These are phyloP conservation scores for Sinocyclocheilus anshuiensis DNA, from an alignment of 2,113 vertebrate genomes.

Conservation along the genomic window DNA sequence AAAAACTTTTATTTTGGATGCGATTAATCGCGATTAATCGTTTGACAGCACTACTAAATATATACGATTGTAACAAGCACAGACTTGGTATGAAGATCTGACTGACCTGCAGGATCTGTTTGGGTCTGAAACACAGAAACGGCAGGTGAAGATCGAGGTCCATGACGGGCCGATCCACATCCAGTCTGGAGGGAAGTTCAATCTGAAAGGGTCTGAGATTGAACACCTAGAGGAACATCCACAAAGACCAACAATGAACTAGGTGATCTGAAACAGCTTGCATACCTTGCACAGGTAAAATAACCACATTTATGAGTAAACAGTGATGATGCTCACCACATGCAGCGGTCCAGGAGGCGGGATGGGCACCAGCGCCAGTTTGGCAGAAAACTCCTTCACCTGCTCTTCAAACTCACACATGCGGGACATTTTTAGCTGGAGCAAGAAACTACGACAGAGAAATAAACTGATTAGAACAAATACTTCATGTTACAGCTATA, in stretches of 20 bases:
- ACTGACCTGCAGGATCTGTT: constrained; percentile 87
- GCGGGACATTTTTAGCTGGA: constrained; percentile 80
- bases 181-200: constrained; percentile 85
- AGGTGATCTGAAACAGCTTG: neutral
- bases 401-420: constrained; percentile 82
- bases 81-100: too few relatives aligned
- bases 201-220: constrained; percentile 88
- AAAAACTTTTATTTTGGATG: too few relatives aligned
- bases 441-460: constrained; percentile 75
- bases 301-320: neutral
- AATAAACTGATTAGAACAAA: neutral
- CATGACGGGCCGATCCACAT: constrained; percentile 83
- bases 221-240: constrained; percentile 75
- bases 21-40: too few relatives aligned
- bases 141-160: constrained; percentile 94
- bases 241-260: neutral
- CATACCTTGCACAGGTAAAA: neutral
- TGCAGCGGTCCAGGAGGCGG: constrained; percentile 92
- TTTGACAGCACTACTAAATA: too few relatives aligned
- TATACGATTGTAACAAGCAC: too few relatives aligned
- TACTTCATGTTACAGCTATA: neutral
- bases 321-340: constrained; percentile 81
- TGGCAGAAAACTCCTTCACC: constrained; percentile 92
- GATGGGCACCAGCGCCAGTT: constrained; percentile 86
- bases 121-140: constrained; percentile 85